Evolutionary conservation across 2,888 invertebrate species (phyloP), one percentile per base, ranked within the genome.

Genomic region (Amphimallon solstitiale): DNA sequence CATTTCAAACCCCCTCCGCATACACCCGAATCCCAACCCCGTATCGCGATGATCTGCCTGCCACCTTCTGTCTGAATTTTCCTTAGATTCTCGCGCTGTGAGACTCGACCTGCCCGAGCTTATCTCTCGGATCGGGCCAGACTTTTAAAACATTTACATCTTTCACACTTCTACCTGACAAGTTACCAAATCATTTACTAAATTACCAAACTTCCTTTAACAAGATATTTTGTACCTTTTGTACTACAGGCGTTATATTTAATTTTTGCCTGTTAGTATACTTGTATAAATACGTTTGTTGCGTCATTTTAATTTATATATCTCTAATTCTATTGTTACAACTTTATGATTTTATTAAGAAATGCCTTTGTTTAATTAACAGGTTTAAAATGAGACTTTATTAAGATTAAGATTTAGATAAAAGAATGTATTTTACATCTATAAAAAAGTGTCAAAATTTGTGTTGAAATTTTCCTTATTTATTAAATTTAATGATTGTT

Each of bases 1-100:
- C 60, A 9, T 21, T 23, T 15, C 60, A 37, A 29, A 14, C 43
- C 43, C 43, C 21, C 29, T 19, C 21, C 17, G 14, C 48, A 17
- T 49, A 38, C 37, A 37, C 38, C 56, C 29, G 29, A 29, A 29
- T 62, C 66, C 68, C 63, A 62, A 29, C 66, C 63, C 63, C 56
- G 62, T 70, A 70, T 67, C 79, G 77, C 80, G 80, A 79, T 78
- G 72, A 74, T 73, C 70, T 72, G 68, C 71, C 69, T 67, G 68
- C 67, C 51, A 59, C 60, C 52, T 43, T 61, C 66, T 61, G 66
- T 43, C 52, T 56, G 54, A 51, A 34, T 49, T 56, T 48, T 64
- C 64, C 64, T 64, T 46, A 56, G 56, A 21, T 64, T 59, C 54
- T 46, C 64, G 46, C 43, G 40, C 56, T 38, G 38, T 21, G 19